Evolutionary conservation across 2,113 vertebrate genomes (phyloP), one percentile per base, ranked within the genome.

Genomic region (Halcyon senegalensis): DNA sequence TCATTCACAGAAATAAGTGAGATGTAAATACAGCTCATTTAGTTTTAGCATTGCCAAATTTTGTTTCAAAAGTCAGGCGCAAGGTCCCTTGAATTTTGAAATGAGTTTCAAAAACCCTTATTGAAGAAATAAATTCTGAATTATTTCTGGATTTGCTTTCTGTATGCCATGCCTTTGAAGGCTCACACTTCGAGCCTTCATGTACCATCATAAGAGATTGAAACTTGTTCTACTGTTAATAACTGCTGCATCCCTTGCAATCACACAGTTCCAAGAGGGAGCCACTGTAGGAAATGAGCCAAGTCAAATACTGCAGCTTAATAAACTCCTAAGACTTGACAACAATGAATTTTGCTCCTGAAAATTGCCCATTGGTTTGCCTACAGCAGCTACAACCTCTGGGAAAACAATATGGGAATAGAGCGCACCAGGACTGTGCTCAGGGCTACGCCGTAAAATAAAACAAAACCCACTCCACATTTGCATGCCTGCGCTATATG

Each of bases 1-100:
- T 96, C 94, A 93, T 96, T 97, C 94, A 96, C 93, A 95, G 91
- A 90, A 97, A 87, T 81, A 73, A 78, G 76, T 70, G 68, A 82
- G 63, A 94, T 83, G 90, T 87, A 95, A 97, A 93, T 93, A 82
- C 0, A 0, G 44, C 81, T 91, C 84, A 70, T 88, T 93, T 93
- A 64, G 80, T 91, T 92, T 83, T 62, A 91, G 55, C 53, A 23
- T 37, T 94, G 91, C 84, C 90, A 95, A 91, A 41, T 89, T 94
- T 76, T 72, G 77, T 91, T 94, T 94, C n/a, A 82, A 79, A 95
- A 96, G 69, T 80, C 89, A 93, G 87, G 44, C 53, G 7, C 37
- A 25, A 69, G 62, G 78, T 79, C 81, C 87, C 93, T 72, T 85
- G 91, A 87, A 96, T 96, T 95, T 94, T 76, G 59, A 94, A 94